Evolutionary conservation across 2,888 invertebrate species (phyloP).

Genomic region (Noctua fimbriata): DNA sequence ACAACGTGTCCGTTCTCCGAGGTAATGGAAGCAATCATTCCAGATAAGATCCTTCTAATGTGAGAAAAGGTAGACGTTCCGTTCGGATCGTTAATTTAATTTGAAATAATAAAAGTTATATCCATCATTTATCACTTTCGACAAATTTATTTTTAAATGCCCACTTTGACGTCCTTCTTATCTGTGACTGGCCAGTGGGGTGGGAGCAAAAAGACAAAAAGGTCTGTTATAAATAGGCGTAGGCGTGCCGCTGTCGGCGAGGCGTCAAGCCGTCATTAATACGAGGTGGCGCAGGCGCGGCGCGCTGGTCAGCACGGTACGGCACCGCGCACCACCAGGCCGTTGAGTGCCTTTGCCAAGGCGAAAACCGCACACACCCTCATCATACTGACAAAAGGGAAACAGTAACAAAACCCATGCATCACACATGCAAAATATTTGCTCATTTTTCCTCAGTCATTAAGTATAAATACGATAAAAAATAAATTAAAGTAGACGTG

Average conservation of each 20-base stretch:
- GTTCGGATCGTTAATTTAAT: constrained; percentile 89
- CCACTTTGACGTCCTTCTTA: constrained; percentile 86
- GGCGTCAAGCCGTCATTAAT: constrained; percentile 80
- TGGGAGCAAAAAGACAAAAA: constrained; percentile 81
- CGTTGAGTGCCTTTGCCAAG: neutral
- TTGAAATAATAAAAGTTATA: constrained; percentile 90
- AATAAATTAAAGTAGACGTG: constrained; percentile 73
- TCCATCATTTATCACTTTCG: constrained; percentile 90
- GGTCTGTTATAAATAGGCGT: constrained; percentile 81
- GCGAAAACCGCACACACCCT: neutral
- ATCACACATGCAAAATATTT: constrained; percentile 43
- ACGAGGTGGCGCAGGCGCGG: constrained; percentile 53
- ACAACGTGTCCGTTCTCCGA: constrained; percentile 87
- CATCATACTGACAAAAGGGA: constrained; percentile 1
- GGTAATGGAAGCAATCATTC: constrained; percentile 90
- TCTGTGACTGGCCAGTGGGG: constrained; percentile 83
- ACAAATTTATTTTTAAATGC: constrained; percentile 91
- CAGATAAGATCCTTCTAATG: constrained; percentile 90
- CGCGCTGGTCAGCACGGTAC: constrained; percentile 36
- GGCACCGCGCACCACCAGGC: neutral
- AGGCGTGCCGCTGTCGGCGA: constrained; percentile 82
- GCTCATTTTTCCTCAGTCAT: constrained; percentile 46
- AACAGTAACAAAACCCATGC: constrained; percentile 22
- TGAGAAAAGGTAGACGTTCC: constrained; percentile 89
- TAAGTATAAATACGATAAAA: constrained; percentile 66